These are phyloP conservation scores for Pammene fasciana DNA, from an alignment of 2,888 invertebrate genomes.

Conservation along the genomic window DNA sequence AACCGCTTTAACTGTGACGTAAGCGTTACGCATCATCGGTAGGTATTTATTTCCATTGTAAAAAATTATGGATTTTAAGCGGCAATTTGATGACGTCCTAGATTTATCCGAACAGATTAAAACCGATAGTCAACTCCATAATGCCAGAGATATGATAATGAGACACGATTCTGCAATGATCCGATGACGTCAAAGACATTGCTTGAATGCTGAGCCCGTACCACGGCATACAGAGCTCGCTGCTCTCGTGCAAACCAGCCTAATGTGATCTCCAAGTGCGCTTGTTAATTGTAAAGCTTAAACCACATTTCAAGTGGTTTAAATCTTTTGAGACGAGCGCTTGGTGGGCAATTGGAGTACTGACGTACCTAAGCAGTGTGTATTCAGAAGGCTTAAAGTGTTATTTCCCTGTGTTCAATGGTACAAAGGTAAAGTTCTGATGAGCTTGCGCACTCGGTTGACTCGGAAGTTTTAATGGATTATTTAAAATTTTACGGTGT, in stretches of 20 bases:
- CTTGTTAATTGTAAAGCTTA: neutral
- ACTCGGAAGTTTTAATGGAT: neutral
- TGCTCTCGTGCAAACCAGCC: neutral
- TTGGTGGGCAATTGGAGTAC: neutral
- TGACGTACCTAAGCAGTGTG: neutral
- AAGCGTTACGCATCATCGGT: slow-evolving; percentile 17
- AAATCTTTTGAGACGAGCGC: neutral
- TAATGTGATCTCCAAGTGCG: neutral
- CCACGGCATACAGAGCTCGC: neutral
- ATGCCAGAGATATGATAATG: slow-evolving; percentile 34
- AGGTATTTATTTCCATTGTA: neutral
- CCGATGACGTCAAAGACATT: slow-evolving; percentile 31
- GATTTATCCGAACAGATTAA: slow-evolving; percentile 21
- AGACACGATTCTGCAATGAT: slow-evolving; percentile 35
- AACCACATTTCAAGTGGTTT: neutral
- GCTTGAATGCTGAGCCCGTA: neutral
- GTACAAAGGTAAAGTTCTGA: slow-evolving; percentile 5
- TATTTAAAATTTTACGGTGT: neutral
- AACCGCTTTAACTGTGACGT: slow-evolving; percentile 5
- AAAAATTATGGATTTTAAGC: neutral
- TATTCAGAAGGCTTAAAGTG: slow-evolving; percentile 17
- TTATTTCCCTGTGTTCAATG: slow-evolving; percentile 5
- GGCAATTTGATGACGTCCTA: slow-evolving; percentile 13
- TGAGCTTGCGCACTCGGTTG: neutral
- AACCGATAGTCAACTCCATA: slow-evolving; percentile 10